Conservation (phyloP, 2,113 vertebrate species). For the Nettapus auritus region DNA sequence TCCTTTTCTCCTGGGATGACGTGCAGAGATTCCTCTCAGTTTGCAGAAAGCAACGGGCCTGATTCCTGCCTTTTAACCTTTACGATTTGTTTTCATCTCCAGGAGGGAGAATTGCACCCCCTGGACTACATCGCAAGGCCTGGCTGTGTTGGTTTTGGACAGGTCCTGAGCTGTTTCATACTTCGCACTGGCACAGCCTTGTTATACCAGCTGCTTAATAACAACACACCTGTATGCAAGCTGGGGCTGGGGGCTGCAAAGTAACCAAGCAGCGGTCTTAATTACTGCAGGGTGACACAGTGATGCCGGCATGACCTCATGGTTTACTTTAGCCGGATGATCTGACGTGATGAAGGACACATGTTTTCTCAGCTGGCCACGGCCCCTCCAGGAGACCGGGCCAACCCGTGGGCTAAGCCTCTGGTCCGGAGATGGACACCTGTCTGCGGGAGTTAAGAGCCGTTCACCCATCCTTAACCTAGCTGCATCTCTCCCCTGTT, state of each 20-base stretch:
- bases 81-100: slow-evolving; percentile 75
- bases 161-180: slow-evolving; percentile 24
- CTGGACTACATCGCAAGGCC: slow-evolving; percentile 3
- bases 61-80: slow-evolving; percentile 45
- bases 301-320: slow-evolving; percentile 73
- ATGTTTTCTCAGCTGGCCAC: slow-evolving; percentile 72
- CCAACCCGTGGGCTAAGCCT: not conserved
- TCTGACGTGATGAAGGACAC: not conserved
- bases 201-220: slow-evolving; percentile 79
- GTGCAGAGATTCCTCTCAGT: slow-evolving; percentile 1
- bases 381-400: not conserved
- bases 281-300: slow-evolving; percentile 65
- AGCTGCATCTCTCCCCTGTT: not conserved
- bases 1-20: slow-evolving; percentile 49
- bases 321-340: slow-evolving; percentile 52
- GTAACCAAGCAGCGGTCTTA: slow-evolving; percentile 38
- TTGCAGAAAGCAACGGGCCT: slow-evolving; percentile 11
- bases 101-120: slow-evolving; percentile 56
- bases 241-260: slow-evolving; percentile 37
- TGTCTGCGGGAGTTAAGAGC: not conserved
- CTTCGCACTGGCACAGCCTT: slow-evolving; percentile 60
- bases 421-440: not conserved
- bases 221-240: slow-evolving; percentile 76
- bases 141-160: slow-evolving; percentile 75
- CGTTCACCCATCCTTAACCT: not conserved